These are phyloP conservation scores for Galago senegalensis DNA, from an alignment of 2,797 vertebrate genomes.

Conservation along the genomic window DNA sequence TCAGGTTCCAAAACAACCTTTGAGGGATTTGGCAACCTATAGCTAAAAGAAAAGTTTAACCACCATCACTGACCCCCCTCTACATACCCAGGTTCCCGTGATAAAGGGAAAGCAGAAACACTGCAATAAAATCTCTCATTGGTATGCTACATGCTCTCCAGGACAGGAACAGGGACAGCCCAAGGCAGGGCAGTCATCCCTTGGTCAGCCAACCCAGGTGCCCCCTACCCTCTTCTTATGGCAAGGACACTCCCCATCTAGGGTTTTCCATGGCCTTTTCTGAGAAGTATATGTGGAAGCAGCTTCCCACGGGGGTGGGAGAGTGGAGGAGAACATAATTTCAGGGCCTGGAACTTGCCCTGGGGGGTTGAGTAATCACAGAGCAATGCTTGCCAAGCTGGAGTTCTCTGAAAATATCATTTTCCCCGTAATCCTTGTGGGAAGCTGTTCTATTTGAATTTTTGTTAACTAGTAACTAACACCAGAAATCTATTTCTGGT, in stretches of 20 bases:
- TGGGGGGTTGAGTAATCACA: not conserved
- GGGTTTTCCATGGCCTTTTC: not conserved
- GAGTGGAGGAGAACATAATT: not conserved
- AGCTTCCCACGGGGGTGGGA: no score
- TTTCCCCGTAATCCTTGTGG: not conserved
- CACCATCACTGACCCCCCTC: not conserved
- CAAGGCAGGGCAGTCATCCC: not conserved
- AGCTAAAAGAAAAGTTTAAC: not conserved
- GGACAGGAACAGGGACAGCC: not conserved
- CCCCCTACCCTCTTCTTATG: not conserved
- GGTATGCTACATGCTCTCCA: not conserved
- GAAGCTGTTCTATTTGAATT: conserved; percentile 27
- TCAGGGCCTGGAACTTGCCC: not conserved
- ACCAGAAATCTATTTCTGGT: not conserved
- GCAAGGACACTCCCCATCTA: not conserved
- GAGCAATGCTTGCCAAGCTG: not conserved
- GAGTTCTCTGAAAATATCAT: conserved; percentile 3
- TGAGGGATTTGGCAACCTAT: not conserved
- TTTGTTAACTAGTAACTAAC: conserved; percentile 60
- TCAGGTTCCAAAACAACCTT: not conserved
- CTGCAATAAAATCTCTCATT: not conserved
- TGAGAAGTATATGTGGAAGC: not conserved
- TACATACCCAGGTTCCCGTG: not conserved
- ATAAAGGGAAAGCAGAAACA: not conserved
- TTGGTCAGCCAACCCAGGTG: not conserved